A percentile compares a stretch with the other conserved stretches of the same genome.
phyloP scores from a whole-genome alignment of 2,797 vertebrate species.

The Helarctos malayanus region DNA sequence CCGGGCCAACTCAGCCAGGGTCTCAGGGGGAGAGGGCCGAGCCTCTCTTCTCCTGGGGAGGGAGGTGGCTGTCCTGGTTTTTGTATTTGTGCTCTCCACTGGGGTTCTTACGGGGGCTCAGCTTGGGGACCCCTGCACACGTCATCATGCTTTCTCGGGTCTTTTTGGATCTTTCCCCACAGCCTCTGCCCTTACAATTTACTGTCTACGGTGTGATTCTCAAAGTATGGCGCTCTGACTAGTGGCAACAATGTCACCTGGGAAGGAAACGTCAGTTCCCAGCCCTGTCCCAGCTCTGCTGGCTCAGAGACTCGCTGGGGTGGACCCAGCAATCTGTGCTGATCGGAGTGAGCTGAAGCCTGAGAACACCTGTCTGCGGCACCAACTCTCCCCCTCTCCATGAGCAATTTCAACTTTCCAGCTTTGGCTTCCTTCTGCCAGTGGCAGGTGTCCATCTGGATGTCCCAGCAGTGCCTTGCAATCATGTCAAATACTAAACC shows the following conservation, averaged over 20 bases:
- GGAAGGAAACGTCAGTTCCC: fast-evolving
- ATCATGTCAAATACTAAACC: background rate
- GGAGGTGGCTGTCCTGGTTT: no score
- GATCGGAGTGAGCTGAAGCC: fast-evolving
- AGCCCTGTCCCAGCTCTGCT: background rate
- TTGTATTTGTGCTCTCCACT: background rate
- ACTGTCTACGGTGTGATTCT: background rate
- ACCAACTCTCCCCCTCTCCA: fast-evolving
- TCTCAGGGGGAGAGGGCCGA: background rate
- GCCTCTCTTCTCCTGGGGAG: background rate
- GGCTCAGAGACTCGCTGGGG: fast-evolving
- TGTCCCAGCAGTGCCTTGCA: fast-evolving
- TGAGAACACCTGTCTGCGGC: background rate
- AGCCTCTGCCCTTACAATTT: background rate
- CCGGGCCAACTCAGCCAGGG: background rate
- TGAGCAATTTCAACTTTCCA: no score
- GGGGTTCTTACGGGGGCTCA: background rate
- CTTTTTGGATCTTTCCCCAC: background rate
- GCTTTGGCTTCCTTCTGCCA: background rate
- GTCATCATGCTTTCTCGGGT: background rate
- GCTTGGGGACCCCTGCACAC: background rate
- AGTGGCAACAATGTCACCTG: background rate
- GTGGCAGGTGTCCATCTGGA: fast-evolving
- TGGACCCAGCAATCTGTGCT: background rate
- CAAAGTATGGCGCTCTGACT: background rate